These are phyloP conservation scores for Drusus annulatus DNA, from an alignment of 1,140 invertebrate genomes.

Conservation along the genomic window DNA sequence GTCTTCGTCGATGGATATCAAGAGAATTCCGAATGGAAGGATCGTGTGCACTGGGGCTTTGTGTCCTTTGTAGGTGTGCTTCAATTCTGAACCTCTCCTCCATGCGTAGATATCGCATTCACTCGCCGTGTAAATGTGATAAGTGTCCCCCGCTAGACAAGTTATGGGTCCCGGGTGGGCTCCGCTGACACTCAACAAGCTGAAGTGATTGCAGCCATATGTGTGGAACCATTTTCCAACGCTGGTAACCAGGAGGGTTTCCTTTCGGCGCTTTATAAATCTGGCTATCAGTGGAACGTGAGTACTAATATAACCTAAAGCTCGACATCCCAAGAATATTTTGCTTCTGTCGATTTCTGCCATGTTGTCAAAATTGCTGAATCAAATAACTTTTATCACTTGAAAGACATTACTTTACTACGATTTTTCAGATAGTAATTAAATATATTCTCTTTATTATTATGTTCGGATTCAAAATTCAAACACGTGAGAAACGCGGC, in stretches of 20 bases:
- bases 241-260: slow-evolving; percentile 91
- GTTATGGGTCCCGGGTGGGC: slow-evolving; percentile 87
- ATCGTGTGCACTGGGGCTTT: slow-evolving; percentile 80
- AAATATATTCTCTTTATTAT: too few relatives aligned
- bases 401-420: background rate
- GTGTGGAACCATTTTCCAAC: slow-evolving; percentile 94
- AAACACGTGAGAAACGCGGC: slow-evolving; percentile 49
- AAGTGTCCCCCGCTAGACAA: slow-evolving; percentile 84
- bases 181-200: slow-evolving; percentile 86
- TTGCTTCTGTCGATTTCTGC: slow-evolving; percentile 72
- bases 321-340: slow-evolving; percentile 87
- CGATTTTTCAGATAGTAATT: background rate
- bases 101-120: slow-evolving; percentile 88
- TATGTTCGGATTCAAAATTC: slow-evolving; percentile 15
- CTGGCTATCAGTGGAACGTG: slow-evolving; percentile 88
- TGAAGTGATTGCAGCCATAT: slow-evolving; percentile 88
- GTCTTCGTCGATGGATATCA: slow-evolving; percentile 88
- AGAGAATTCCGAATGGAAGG: slow-evolving; percentile 89
- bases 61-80: slow-evolving; percentile 88
- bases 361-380: slow-evolving; percentile 7
- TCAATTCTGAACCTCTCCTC: slow-evolving; percentile 88
- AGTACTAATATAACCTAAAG: slow-evolving; percentile 94
- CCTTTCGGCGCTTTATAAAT: slow-evolving; percentile 88
- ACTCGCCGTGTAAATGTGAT: slow-evolving; percentile 87
- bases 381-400: too few relatives aligned